Base-by-base conservation (phyloP, 2,888 invertebrate species). In the Stomorhina lunata region DNA sequence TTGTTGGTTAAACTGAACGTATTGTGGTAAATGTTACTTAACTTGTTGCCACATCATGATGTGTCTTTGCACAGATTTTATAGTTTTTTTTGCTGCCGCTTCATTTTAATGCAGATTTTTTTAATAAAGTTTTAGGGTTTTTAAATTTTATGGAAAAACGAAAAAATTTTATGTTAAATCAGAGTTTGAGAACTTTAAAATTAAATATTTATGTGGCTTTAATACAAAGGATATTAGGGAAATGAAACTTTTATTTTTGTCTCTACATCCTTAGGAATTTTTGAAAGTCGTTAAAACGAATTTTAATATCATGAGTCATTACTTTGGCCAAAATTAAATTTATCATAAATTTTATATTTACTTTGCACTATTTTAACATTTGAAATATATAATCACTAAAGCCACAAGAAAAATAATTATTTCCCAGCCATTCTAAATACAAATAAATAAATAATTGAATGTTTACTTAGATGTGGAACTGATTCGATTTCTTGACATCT, bases 41-140 rank as follows among this genome's bases (percentile, higher is more conserved):
- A 82, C 82, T 82, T 82, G 82, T 82, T 82, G 79, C 82, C 79
- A 82, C 79, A 79, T 75, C 79, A 76, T 79, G 78, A 76, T 68
- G 55, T 75, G 77, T 77, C 75, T 82, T 75, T 55, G 53, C 69
- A 66, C 37, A 79, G 79, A 79, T 82, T 82, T 76, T 66, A 68
- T 55, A 50, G 32, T 53, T 50, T 15, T 57, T 59, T 20, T 57
- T 73, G 5, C 25, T 59, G 15, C 45, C 25, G 25, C 40, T 63
- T 48, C n/a, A n/a, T 57, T 55, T 37, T 45, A 37, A 27, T 29
- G 29, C 2, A 40, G 29, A 6, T n/a, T n/a, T n/a, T n/a, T n/a
- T n/a, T n/a, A n/a, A n/a, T n/a, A n/a, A n/a, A 53, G 15, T 65
- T 73, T 73, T 22, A 17, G n/a, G 27, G 37, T 17, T 32, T 43